Percentiles rank a stretch among this genome's conserved stretches.
These are phyloP conservation scores for Agraylea sexmaculata DNA, from an alignment of 1,140 invertebrate species.

Conservation along the genomic window DNA sequence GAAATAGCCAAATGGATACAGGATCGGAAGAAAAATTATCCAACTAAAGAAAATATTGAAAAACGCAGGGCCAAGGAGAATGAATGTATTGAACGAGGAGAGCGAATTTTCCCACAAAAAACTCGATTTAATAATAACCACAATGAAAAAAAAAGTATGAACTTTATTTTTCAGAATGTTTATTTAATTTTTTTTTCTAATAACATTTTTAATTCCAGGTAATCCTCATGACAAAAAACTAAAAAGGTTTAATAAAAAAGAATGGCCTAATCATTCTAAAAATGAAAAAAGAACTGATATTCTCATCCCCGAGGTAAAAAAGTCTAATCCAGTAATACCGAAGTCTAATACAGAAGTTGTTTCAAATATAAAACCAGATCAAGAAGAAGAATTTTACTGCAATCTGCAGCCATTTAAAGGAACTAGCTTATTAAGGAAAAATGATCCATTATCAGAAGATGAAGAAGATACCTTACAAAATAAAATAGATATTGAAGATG, in stretches of 20 bases:
- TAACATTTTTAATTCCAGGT: slow-evolving; percentile 6
- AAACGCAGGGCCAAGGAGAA: slow-evolving; percentile 46
- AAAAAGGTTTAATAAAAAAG: slow-evolving; percentile 1
- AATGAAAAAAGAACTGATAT: background rate
- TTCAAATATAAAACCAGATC: slow-evolving; percentile 23
- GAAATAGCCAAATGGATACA: slow-evolving; percentile 72
- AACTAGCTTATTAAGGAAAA: slow-evolving; percentile 23
- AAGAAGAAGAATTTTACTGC: slow-evolving; percentile 28
- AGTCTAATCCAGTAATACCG: background rate
- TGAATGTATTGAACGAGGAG: slow-evolving; percentile 56
- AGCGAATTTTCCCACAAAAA: slow-evolving; percentile 45
- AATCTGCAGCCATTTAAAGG: slow-evolving; percentile 30
- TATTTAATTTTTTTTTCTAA: slow-evolving; percentile 7
- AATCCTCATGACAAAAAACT: too few relatives aligned
- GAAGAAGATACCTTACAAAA: slow-evolving; percentile 11
- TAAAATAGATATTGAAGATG: slow-evolving; percentile 20
- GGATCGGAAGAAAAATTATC: slow-evolving; percentile 63
- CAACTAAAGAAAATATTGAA: slow-evolving; percentile 59
- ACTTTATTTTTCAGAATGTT: slow-evolving; percentile 6
- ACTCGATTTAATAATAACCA: slow-evolving; percentile 32
- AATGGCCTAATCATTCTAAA: background rate
- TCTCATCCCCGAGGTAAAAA: slow-evolving; percentile 1
- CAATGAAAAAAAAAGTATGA: slow-evolving; percentile 24
- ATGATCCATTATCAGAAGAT: slow-evolving; percentile 12
- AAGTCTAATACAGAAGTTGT: slow-evolving; percentile 1